Base-by-base conservation (phyloP, 2,797 vertebrate genomes). In the Malacoctenus gilli region DNA sequence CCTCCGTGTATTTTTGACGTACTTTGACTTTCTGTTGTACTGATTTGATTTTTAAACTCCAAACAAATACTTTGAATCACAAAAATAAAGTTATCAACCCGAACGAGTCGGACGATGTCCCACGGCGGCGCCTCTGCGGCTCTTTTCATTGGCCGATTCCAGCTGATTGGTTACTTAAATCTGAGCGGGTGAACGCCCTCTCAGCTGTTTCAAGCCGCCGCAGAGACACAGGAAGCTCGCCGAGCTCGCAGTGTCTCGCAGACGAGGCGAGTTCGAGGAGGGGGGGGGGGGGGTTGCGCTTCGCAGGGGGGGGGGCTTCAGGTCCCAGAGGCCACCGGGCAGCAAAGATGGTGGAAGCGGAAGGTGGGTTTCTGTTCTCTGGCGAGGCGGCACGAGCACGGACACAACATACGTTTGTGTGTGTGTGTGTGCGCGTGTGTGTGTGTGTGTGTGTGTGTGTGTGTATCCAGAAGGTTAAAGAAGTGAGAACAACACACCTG, bases 281-380 rank as follows among this genome's bases (percentile, higher is more conserved):
- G 56, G 22, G 40, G 25, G 52, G 41, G 49, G 56, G 22, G 40
- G 25, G 52, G 41, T 54, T 50, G 77, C 41, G 32, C 47, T 14
- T 47, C 21, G 56, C 47, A 41, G 62, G 80, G 75, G 75, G n/a
- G 47, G 47, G n/a, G n/a, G n/a, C n/a, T n/a, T n/a, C n/a, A n/a
- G n/a, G n/a, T n/a, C n/a, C n/a, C n/a, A n/a, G n/a, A n/a, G n/a
- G n/a, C n/a, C 39, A 14, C 35, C 7, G 41, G 60, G 52, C 43
- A 5, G 38, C 55, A 58, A 55, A 46, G 52, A 82, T 63, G 63
- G 63, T 77, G 39, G 58, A 63, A 39, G 53, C 56, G 3, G 70
- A 59, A 83, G 83, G 85, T 87, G 57, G 61, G 85, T 80, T 82
- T 82, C 59, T 36, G 20, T 67, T 38, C 55, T 53, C 35, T 5